Conservation (phyloP, 2,797 vertebrate species). For the Otus scops region DNA sequence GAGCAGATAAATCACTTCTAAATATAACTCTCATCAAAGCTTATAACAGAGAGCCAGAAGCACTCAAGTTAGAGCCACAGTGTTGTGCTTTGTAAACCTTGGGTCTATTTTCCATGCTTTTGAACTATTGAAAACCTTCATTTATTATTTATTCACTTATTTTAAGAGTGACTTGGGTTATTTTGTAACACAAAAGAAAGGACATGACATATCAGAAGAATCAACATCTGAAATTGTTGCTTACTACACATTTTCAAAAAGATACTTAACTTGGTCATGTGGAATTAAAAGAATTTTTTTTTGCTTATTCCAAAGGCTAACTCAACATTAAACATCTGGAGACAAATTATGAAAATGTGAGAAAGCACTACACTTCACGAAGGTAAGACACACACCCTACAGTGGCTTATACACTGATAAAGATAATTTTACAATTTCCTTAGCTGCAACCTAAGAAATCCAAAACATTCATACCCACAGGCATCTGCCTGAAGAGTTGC, state of each 20-base stretch:
- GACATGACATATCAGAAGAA: neutral
- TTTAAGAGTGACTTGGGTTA: neutral
- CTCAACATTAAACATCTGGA: neutral
- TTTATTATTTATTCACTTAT: neutral
- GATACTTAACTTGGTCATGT: neutral
- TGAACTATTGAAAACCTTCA: neutral
- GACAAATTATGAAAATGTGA: neutral
- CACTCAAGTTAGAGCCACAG: neutral
- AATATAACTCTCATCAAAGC: neutral
- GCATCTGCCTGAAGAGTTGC: neutral
- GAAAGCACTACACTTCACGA: neutral
- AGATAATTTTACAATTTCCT: neutral
- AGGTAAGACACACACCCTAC: fast-evolving
- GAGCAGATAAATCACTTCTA: neutral
- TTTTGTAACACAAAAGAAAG: neutral
- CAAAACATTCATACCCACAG: neutral
- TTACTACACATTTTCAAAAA: neutral
- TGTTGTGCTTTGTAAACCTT: neutral
- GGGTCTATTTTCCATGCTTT: neutral
- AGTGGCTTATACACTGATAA: neutral
- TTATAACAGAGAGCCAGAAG: neutral
- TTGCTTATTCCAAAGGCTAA: neutral
- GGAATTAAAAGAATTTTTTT: neutral
- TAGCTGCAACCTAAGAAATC: neutral
- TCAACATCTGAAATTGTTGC: neutral